Percentiles rank a stretch among this genome's conserved stretches.
Evolutionary conservation across 2,797 vertebrate species (phyloP).

Genomic region (Sebastes taczanowskii): DNA sequence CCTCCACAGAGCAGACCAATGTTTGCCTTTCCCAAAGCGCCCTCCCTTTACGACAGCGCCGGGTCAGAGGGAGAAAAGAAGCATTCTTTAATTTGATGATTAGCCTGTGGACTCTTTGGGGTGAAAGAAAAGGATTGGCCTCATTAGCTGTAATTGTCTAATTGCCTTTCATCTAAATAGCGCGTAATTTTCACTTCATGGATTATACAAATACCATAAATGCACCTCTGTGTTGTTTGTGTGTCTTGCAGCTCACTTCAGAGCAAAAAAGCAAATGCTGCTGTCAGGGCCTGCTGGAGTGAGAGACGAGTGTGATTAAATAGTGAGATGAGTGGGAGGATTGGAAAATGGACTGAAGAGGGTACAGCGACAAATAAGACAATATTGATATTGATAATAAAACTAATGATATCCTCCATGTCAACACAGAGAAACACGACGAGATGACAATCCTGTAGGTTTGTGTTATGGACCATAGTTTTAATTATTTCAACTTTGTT

Average conservation of each 20-base stretch:
- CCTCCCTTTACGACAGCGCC: slow-evolving; percentile 66
- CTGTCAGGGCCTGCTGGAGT: slow-evolving; percentile 41
- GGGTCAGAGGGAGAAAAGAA: slow-evolving; percentile 77
- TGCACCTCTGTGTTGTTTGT: slow-evolving; percentile 79
- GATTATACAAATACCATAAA: slow-evolving; percentile 84
- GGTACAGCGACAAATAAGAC: slow-evolving; percentile 48
- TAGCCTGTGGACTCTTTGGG: slow-evolving; percentile 80
- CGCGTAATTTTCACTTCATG: slow-evolving; percentile 79
- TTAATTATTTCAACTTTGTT: not conserved
- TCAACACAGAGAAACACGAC: not conserved
- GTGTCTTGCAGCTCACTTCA: slow-evolving; percentile 66
- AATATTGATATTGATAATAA: slow-evolving; percentile 11
- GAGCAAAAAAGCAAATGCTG: slow-evolving; percentile 54
- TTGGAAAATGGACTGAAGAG: slow-evolving; percentile 41
- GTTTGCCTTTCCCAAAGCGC: slow-evolving; percentile 82
- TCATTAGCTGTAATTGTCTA: slow-evolving; percentile 88
- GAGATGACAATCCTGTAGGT: not conserved
- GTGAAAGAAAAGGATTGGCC: slow-evolving; percentile 85
- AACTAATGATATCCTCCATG: not conserved
- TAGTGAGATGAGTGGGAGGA: slow-evolving; percentile 36
- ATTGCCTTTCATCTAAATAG: slow-evolving; percentile 86
- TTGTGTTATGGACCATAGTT: not conserved
- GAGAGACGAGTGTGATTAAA: slow-evolving; percentile 64
- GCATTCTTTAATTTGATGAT: slow-evolving; percentile 89
- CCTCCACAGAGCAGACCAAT: slow-evolving; percentile 77